Base-by-base conservation (phyloP, 2,888 invertebrate genomes). In the Pammene fasciana region DNA sequence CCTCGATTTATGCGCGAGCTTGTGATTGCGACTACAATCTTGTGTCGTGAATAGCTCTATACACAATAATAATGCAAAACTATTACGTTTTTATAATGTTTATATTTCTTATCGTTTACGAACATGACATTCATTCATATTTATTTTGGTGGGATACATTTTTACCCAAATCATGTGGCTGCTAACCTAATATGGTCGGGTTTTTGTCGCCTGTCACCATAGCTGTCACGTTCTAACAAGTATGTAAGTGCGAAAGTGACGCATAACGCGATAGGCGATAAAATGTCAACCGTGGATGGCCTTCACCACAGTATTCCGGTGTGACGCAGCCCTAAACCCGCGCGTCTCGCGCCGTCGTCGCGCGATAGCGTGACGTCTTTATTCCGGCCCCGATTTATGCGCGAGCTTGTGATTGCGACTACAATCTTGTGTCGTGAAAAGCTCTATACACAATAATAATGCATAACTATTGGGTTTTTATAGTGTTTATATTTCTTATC, bases 291-390 rank as follows among this genome's bases (percentile, higher is more conserved):
- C 2, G 36, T 36, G 7, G 36, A 6, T 6, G 4, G 7, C n/a
- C 38, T 38, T 6, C 9, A 38, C 0, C 26, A 9, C 38, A 9
- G 38, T 38, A 9, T 7, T 9, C 38, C 38, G 9, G 55, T 74
- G 71, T 64, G 52, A 43, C 46, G 18, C 65, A 46, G 11, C 6
- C 73, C 59, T 71, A 11, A n/a, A 75, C 79, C 75, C 61, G 62
- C 67, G 83, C 86, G 77, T 81, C 80, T 81, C 82, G 48, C 16
- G 5, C 26, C 26, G 26, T 26, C 11, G 50, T 6, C 26, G n/a
- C n/a, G 11, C 18, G 83, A 80, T 86, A 86, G 83, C 83, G 79
- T 87, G 88, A 89, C 85, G 89, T 86, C 89, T 89, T 89, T 89
- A 89, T 89, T 87, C 82, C 75, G 85, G 82, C 80, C 80, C 79